phyloP scores from a whole-genome alignment of 1,140 invertebrate genomes.

The Oreohelix idahoensis region DNA sequence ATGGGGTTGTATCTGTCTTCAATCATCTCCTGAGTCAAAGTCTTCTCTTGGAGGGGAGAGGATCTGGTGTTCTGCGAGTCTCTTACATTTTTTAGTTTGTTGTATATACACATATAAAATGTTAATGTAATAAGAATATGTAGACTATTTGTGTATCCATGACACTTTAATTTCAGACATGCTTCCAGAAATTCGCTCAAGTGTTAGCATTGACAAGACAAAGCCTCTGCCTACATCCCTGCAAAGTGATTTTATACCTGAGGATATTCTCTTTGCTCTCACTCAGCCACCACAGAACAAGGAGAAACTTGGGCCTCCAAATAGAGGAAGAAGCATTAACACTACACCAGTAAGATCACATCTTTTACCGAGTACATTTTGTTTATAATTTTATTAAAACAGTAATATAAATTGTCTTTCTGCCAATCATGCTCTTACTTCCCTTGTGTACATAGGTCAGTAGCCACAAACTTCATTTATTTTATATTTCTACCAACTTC shows the following conservation, averaged over 20 bases:
- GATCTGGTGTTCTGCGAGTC: too few relatives aligned
- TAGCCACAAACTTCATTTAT: too few relatives aligned
- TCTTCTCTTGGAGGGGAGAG: too few relatives aligned
- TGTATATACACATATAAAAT: too few relatives aligned
- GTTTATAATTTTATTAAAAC: background rate
- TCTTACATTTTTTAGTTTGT: too few relatives aligned
- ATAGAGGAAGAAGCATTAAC: constrained; percentile 58
- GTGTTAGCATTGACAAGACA: constrained; percentile 57
- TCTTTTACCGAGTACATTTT: too few relatives aligned
- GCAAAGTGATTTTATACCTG: constrained; percentile 71
- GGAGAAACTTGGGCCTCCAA: constrained; percentile 67
- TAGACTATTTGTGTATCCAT: background rate
- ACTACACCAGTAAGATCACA: constrained; percentile 57
- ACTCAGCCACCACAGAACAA: constrained; percentile 64
- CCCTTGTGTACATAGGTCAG: too few relatives aligned
- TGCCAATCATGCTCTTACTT: too few relatives aligned
- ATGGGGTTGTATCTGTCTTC: too few relatives aligned
- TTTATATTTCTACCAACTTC: too few relatives aligned
- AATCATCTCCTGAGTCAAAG: too few relatives aligned
- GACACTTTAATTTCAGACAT: constrained; percentile 43
- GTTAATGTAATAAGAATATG: too few relatives aligned
- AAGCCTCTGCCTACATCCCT: constrained; percentile 68
- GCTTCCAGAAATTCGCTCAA: constrained; percentile 59
- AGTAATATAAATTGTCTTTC: background rate
- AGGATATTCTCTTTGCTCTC: constrained; percentile 70